phyloP scores from a whole-genome alignment of 2,888 invertebrate species.

The Eudasyphora cyanicolor region DNA sequence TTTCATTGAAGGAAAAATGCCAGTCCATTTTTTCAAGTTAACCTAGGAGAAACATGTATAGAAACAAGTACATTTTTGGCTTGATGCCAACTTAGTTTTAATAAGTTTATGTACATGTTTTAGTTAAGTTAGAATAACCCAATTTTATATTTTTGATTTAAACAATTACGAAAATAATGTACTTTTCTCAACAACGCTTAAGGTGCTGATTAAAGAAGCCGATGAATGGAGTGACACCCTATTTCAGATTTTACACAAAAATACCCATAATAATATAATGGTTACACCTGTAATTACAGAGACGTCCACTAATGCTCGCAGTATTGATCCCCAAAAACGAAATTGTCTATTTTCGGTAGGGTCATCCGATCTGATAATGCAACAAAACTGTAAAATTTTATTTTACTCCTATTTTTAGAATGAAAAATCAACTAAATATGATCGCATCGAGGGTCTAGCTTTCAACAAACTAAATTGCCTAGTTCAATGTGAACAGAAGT shows the following conservation, averaged over 20 bases:
- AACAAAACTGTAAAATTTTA: too few relatives aligned
- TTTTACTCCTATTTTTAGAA: constrained; percentile 67
- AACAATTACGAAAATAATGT: too few relatives aligned
- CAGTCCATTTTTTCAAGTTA: too few relatives aligned
- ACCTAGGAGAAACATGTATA: too few relatives aligned
- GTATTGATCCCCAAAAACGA: constrained; percentile 68
- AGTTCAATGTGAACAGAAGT: constrained; percentile 72
- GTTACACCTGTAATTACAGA: constrained; percentile 71
- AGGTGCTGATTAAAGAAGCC: constrained; percentile 73
- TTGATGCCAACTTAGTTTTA: too few relatives aligned
- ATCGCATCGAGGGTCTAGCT: constrained; percentile 61
- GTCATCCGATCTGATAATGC: too few relatives aligned
- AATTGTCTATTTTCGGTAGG: constrained; percentile 74
- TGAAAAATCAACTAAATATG: constrained; percentile 66
- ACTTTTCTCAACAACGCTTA: too few relatives aligned
- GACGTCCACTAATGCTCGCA: constrained; percentile 67
- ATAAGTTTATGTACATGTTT: too few relatives aligned
- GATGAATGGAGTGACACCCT: constrained; percentile 70
- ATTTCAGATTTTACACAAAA: constrained; percentile 67
- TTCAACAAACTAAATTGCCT: constrained; percentile 74
- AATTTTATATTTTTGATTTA: too few relatives aligned
- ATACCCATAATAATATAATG: constrained; percentile 72
- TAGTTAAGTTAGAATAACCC: too few relatives aligned
- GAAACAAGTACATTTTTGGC: too few relatives aligned
- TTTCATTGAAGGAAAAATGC: too few relatives aligned